Base-by-base conservation (phyloP, 2,113 vertebrate species). In the Brachionichthys hirsutus region DNA sequence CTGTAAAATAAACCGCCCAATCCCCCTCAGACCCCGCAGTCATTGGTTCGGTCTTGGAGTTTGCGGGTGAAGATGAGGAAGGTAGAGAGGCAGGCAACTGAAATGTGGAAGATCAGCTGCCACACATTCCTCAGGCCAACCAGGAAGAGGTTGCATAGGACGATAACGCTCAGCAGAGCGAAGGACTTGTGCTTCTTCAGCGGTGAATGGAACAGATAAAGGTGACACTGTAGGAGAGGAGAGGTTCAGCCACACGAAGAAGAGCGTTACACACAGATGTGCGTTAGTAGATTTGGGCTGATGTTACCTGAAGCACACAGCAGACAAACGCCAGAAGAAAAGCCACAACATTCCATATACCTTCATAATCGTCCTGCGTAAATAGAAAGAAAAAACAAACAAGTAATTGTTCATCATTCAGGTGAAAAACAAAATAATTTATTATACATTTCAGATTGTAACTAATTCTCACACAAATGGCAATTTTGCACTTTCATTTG, bases 81-180 rank as follows among this genome's bases (percentile, higher is more conserved):
- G 0, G 94, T 94, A 19, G 95, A 93, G 22, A 98, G 77, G 41
- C 83, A 87, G 1, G 95, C 95, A 57, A 97, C 95, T 0, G 85
- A 92, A 8, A 94, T 20, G 80, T 99, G 97, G 86, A 99, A 99
- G 18, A 92, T 62, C 52, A 99, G 92, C 70, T 98, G 96, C 95
- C 94, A 97, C 51, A 80, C 17, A 75, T 95, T 98, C 86, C 97
- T 80, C 68, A 92, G 76, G 62, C 94, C 96, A 0, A 92, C 90
- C 86, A 99, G 83, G 83, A 92, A 93, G 47, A 86, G 0, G 67
- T 99, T 98, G 92, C 96, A 96, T 20, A 94, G 81, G 42, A 94
- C 83, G 22, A 98, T 80, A 0, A 78, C 75, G 17, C 79, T 78
- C 41, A 97, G 74, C 66, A 94, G 84, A 17, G 83, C 48, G 53